Conservation (phyloP, 2,113 vertebrate genomes). For the Pseudorectes ferrugineus region DNA sequence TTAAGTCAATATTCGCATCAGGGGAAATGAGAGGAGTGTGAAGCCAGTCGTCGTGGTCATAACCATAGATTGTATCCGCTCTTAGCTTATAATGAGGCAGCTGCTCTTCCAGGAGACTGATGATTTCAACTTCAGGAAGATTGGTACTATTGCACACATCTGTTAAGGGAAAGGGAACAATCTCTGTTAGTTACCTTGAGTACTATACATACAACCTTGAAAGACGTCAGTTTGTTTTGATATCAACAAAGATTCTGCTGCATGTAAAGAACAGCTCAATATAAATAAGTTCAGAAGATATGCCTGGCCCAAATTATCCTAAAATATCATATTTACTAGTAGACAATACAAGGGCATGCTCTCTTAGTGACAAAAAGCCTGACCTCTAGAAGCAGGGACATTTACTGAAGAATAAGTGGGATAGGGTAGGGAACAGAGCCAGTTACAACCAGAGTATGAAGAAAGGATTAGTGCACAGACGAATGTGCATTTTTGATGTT, state of each 20-base stretch:
- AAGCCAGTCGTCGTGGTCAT: constrained; percentile 98
- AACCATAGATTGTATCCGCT: constrained; percentile 95
- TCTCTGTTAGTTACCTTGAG: background rate
- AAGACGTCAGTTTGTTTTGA: background rate
- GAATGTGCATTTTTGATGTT: background rate
- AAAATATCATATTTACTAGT: background rate
- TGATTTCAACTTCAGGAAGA: constrained; percentile 98
- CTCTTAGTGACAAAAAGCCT: background rate
- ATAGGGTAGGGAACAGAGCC: background rate
- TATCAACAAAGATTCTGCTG: background rate
- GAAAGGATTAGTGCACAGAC: background rate
- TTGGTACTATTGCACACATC: constrained; percentile 99
- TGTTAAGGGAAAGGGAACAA: constrained; percentile 39
- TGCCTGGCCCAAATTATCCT: background rate
- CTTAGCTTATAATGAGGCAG: constrained; percentile 95
- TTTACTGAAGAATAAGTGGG: background rate
- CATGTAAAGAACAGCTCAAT: background rate
- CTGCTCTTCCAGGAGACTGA: constrained; percentile 96
- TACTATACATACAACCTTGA: background rate
- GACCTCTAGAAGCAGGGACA: background rate
- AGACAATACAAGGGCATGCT: background rate
- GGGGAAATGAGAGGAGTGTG: constrained; percentile 92
- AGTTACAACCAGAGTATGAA: background rate
- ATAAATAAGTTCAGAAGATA: background rate
- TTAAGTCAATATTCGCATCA: constrained; percentile 85